These are phyloP conservation scores for Mythimna pallens DNA, from an alignment of 2,888 invertebrate genomes.

Conservation along the genomic window DNA sequence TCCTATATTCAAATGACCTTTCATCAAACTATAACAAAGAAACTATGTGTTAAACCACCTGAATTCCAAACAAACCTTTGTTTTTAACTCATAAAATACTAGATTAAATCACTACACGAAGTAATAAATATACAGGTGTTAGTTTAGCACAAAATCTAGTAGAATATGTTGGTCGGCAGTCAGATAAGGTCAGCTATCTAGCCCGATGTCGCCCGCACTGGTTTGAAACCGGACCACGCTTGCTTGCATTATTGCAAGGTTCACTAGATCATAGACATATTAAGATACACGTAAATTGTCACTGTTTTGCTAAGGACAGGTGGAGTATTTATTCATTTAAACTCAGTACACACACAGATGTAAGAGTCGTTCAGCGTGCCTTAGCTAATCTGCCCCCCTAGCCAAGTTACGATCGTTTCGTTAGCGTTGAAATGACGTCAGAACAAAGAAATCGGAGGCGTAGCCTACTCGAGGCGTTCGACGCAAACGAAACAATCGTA, in stretches of 20 bases:
- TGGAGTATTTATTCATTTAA: too few relatives aligned
- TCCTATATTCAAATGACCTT: neutral
- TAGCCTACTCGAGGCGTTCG: too few relatives aligned
- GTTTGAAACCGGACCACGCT: slow-evolving; percentile 66
- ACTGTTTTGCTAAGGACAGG: neutral
- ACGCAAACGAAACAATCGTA: too few relatives aligned
- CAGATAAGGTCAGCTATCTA: slow-evolving; percentile 56
- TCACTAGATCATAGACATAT: slow-evolving; percentile 52
- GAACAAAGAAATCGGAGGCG: too few relatives aligned
- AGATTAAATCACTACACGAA: slow-evolving; percentile 35
- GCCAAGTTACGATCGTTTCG: too few relatives aligned
- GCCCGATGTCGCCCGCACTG: slow-evolving; percentile 59
- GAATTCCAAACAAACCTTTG: neutral
- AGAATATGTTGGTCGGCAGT: slow-evolving; percentile 44
- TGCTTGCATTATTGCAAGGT: slow-evolving; percentile 60
- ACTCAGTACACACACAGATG: neutral
- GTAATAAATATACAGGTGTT: slow-evolving; percentile 35
- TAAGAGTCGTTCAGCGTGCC: neutral
- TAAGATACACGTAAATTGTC: slow-evolving; percentile 18
- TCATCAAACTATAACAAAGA: neutral
- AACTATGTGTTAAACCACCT: neutral
- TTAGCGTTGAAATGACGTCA: too few relatives aligned
- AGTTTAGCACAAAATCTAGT: slow-evolving; percentile 30
- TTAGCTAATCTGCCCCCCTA: too few relatives aligned
- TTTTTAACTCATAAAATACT: slow-evolving; percentile 8